Evolutionary conservation across 2,888 invertebrate genomes (phyloP).

Genomic region (Netelia inedita): DNA sequence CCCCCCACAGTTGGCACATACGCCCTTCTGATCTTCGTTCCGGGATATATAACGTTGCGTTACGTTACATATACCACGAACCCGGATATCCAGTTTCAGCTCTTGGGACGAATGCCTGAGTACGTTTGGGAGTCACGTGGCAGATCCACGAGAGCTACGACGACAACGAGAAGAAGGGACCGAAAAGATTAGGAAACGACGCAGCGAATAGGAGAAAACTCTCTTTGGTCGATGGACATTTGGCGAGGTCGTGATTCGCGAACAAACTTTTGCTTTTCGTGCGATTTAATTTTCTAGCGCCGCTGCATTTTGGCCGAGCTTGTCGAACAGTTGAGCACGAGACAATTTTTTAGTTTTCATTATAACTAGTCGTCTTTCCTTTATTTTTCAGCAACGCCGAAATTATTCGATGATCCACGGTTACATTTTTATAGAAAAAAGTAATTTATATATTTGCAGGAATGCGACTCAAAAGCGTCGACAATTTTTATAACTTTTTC

Average conservation of each 20-base stretch:
- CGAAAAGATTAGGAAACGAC: conserved; percentile 2
- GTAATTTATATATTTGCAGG: background rate
- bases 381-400: too few relatives aligned
- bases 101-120: conserved; percentile 32
- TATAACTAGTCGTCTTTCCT: too few relatives aligned
- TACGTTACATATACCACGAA: background rate
- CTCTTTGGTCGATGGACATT: background rate
- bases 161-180: background rate
- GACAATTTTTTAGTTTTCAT: too few relatives aligned
- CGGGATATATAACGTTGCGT: too few relatives aligned
- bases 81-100: conserved; percentile 31
- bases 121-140: conserved; percentile 17
- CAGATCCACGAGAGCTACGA: conserved; percentile 4
- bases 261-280: background rate
- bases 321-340: too few relatives aligned
- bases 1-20: too few relatives aligned
- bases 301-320: too few relatives aligned
- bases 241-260: background rate
- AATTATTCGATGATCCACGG: too few relatives aligned
- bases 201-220: background rate
- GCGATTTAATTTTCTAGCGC: background rate
- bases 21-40: too few relatives aligned
- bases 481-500: background rate
- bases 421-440: background rate
- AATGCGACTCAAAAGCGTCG: background rate